Percentiles rank a stretch among this genome's conserved stretches.
phyloP scores from a whole-genome alignment of 2,113 vertebrate species.

The Callospermophilus lateralis region DNA sequence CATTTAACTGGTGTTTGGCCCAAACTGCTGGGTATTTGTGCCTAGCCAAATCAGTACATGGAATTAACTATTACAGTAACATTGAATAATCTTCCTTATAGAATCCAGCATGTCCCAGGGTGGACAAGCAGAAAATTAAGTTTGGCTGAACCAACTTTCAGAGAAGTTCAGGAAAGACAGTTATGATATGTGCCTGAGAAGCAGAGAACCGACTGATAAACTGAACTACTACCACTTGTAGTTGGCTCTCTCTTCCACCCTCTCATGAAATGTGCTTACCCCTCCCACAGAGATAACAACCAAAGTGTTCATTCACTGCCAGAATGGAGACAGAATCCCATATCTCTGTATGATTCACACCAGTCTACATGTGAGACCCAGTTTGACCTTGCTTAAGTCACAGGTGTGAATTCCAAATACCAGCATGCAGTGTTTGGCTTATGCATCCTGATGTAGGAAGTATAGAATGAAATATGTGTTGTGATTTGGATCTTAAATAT shows the following conservation, averaged over 20 bases:
- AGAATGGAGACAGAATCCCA: not conserved
- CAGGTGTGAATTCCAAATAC: no score
- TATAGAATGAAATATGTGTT: no score
- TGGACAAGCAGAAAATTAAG: not conserved
- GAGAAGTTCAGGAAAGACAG: not conserved
- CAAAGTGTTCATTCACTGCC: not conserved
- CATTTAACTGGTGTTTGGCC: not conserved
- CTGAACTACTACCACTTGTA: not conserved
- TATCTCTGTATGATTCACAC: not conserved
- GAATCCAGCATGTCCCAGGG: not conserved
- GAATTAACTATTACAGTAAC: not conserved
- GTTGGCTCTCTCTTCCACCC: not conserved
- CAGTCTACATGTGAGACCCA: no score
- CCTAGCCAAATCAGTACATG: not conserved
- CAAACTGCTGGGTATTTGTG: not conserved
- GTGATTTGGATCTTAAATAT: no score
- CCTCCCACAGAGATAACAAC: not conserved
- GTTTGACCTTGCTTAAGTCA: no score
- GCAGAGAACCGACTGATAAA: not conserved
- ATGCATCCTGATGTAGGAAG: no score
- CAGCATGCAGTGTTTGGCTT: no score
- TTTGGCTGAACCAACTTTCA: not conserved
- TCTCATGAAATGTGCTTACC: not conserved
- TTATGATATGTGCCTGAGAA: not conserved
- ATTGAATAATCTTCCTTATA: not conserved